These are phyloP conservation scores for Cosmia pyralina DNA, from an alignment of 2,888 invertebrate species.

Conservation along the genomic window DNA sequence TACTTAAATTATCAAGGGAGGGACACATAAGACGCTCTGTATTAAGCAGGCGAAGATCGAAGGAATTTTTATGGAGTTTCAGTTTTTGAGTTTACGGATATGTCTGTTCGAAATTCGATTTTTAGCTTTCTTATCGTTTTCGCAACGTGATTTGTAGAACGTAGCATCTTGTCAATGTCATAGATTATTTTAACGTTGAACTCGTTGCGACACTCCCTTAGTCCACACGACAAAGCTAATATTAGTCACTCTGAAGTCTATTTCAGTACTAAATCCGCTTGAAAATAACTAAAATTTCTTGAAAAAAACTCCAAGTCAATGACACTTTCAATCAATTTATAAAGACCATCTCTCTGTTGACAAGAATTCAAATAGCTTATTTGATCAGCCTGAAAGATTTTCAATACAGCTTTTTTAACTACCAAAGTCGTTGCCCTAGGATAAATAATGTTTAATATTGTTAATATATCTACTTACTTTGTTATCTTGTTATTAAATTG, in stretches of 20 bases:
- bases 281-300: not conserved
- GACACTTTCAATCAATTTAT: constrained; percentile 49
- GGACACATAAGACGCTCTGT: not conserved
- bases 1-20: constrained; percentile 3
- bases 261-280: constrained; percentile 22
- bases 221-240: constrained; percentile 15
- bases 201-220: constrained; percentile 12
- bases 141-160: not conserved
- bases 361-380: constrained; percentile 14
- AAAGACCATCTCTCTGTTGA: constrained; percentile 4
- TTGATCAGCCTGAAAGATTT: constrained; percentile 21
- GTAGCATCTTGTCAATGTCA: constrained; percentile 27
- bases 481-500: constrained; percentile 12
- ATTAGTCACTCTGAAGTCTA: constrained; percentile 32
- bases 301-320: constrained; percentile 43
- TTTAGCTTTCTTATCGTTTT: not conserved
- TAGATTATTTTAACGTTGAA: constrained; percentile 26
- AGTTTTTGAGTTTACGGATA: not conserved
- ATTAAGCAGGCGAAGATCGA: too few species aligned
- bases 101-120: not conserved
- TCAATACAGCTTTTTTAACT: constrained; percentile 8
- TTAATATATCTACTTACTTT: not conserved
- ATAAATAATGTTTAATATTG: constrained; percentile 13
- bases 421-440: constrained; percentile 7
- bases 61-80: not conserved